These are phyloP conservation scores for Tragopan temminckii DNA, from an alignment of 2,797 vertebrate genomes.

Conservation along the genomic window DNA sequence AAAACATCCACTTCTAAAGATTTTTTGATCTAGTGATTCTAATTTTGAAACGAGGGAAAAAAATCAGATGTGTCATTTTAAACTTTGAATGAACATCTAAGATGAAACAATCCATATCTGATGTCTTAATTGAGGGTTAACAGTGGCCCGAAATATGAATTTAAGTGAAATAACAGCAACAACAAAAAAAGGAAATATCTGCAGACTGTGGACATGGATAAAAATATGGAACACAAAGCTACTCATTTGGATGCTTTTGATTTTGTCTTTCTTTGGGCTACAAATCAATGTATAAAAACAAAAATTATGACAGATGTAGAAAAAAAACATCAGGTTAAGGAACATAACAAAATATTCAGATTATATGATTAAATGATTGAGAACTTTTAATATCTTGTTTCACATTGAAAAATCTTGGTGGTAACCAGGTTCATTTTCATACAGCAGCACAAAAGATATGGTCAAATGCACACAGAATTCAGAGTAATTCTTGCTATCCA, in stretches of 20 bases:
- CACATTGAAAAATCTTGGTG: background rate
- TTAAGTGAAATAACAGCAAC: background rate
- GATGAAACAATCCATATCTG: background rate
- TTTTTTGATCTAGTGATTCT: background rate
- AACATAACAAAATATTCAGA: background rate
- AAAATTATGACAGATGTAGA: background rate
- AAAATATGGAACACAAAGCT: background rate
- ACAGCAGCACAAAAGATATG: background rate
- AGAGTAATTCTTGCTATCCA: background rate
- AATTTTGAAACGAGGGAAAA: background rate
- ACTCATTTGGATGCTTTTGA: background rate
- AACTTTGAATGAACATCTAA: background rate
- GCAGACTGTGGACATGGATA: rapidly evolving
- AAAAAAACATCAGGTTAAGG: background rate
- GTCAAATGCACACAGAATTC: background rate
- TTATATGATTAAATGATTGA: background rate
- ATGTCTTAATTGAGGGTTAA: background rate
- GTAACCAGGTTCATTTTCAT: background rate
- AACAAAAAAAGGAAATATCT: background rate
- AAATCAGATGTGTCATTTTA: background rate
- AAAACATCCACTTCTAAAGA: background rate
- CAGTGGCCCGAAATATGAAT: background rate
- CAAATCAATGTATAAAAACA: background rate
- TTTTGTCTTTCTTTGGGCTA: background rate
- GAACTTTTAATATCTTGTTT: background rate